Percentiles rank a stretch among this genome's conserved stretches.
Conservation (phyloP, 2,797 vertebrate genomes). For the Myiotriccus ornatus region DNA sequence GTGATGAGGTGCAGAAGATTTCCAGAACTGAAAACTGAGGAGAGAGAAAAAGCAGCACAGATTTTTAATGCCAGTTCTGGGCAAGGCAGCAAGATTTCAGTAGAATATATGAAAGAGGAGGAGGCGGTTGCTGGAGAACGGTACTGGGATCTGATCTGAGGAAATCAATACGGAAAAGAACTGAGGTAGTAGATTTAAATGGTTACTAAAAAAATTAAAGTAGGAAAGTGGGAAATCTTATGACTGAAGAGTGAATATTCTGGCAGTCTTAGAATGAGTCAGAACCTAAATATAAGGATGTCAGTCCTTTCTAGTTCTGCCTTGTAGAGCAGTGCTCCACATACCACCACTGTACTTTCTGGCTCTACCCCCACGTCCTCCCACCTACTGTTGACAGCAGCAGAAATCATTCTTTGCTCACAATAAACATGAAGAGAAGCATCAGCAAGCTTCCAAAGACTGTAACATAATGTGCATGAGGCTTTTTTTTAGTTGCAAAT, state of each 20-base stretch:
- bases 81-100: neutral
- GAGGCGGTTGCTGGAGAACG: neutral
- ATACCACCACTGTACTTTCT: neutral
- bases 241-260: neutral
- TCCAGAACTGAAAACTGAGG: neutral
- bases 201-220: neutral
- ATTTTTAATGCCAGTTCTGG: neutral
- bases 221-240: neutral
- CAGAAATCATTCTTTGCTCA: neutral
- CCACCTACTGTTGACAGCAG: slow-evolving; percentile 39
- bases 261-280: slow-evolving; percentile 29
- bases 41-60: neutral
- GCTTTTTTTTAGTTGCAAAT: neutral
- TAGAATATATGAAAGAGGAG: neutral
- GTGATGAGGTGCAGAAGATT: neutral
- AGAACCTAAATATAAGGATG: slow-evolving; percentile 44
- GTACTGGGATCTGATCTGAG: neutral
- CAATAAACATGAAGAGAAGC: neutral
- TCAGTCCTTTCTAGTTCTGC: slow-evolving; percentile 20
- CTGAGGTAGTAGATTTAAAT: neutral
- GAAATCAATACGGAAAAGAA: neutral
- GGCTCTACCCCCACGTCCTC: slow-evolving; percentile 18
- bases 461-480: neutral
- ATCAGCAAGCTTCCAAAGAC: neutral
- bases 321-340: neutral